A percentile compares a stretch with the other conserved stretches of the same genome.
Evolutionary conservation across 2,797 vertebrate genomes (phyloP).

Genomic region (Linurgus olivaceus): DNA sequence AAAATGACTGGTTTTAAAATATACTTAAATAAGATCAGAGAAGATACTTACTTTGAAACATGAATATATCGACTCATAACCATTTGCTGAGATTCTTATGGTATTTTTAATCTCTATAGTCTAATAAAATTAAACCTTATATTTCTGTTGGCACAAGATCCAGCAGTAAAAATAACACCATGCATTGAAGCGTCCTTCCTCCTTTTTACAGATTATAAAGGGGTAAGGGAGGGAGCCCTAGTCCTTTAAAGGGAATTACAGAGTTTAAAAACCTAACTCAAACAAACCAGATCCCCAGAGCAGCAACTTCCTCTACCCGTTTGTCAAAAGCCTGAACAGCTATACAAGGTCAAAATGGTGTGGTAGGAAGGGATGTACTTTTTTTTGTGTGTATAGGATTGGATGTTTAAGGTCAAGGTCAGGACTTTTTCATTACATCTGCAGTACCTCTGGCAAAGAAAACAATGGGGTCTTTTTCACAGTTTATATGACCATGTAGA

Average conservation of each 20-base stretch:
- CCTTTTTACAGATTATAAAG: neutral
- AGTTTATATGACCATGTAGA: constrained; percentile 9
- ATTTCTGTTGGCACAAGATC: neutral
- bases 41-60: neutral
- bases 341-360: neutral
- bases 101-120: neutral
- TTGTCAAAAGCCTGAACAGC: neutral
- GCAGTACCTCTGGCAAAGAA: neutral
- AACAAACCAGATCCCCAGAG: neutral
- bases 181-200: neutral
- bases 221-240: neutral
- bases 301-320: neutral
- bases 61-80: neutral
- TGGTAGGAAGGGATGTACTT: neutral
- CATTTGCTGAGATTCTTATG: neutral
- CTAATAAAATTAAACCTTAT: neutral
- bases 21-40: neutral
- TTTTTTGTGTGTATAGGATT: neutral
- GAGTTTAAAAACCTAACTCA: neutral
- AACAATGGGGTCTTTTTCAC: neutral
- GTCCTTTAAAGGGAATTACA: neutral
- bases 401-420: neutral
- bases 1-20: neutral
- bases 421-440: neutral
- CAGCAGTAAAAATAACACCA: neutral